These are phyloP conservation scores for Drosophila mimetica DNA, from an alignment of 2,888 invertebrate species.

Conservation along the genomic window DNA sequence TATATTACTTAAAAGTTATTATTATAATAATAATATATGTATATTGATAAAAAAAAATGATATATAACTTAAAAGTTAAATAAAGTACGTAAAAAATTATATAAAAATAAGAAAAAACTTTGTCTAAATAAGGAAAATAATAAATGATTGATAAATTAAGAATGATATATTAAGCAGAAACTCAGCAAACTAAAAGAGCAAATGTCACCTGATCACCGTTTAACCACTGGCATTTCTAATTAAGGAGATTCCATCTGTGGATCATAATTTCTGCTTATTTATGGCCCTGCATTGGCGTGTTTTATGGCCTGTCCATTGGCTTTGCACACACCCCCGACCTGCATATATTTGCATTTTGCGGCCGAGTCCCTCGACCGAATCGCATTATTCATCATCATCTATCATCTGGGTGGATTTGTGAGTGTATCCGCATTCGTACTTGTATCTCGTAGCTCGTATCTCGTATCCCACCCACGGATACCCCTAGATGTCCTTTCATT, in stretches of 20 bases:
- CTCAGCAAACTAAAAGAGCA: background rate
- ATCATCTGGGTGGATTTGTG: slow-evolving; percentile 4
- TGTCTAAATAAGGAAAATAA: too few species aligned
- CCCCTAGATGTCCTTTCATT: background rate
- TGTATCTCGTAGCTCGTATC: slow-evolving; percentile 3
- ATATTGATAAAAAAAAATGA: too few species aligned
- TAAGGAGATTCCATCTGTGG: background rate
- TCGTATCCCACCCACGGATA: background rate
- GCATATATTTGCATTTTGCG: slow-evolving; percentile 1
- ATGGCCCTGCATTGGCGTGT: slow-evolving; percentile 8
- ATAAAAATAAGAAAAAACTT: too few species aligned
- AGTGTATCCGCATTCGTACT: slow-evolving; percentile 1
- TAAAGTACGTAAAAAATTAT: too few species aligned
- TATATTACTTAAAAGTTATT: too few species aligned
- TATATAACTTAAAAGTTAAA: too few species aligned
- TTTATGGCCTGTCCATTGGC: slow-evolving; percentile 12
- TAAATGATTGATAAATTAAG: too few species aligned
- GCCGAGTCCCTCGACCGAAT: background rate
- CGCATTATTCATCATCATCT: background rate
- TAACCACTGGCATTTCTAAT: background rate
- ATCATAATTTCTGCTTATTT: slow-evolving; percentile 20
- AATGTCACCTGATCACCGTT: background rate
- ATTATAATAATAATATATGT: too few species aligned
- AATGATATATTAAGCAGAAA: too few species aligned
- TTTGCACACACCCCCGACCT: slow-evolving; percentile 5